Base-by-base conservation (phyloP, 2,888 invertebrate species). In the Oligia fasciuncula region DNA sequence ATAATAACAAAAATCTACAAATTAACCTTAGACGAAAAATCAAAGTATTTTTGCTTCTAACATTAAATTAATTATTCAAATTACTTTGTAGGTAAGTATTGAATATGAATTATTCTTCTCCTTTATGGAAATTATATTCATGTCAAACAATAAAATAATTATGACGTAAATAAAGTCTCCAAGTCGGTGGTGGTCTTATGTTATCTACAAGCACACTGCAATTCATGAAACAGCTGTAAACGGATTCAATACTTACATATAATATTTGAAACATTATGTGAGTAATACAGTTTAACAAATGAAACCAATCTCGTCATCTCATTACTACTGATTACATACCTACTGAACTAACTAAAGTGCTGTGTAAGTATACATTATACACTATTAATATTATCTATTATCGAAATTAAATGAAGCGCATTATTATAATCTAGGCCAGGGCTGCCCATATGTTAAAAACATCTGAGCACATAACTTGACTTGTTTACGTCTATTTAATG, bases 371-470 rank as follows among this genome's bases (percentile, higher is more conserved):
- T 87, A 86, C 81, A 83, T 79, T 82, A 85, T 87, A 86, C 78
- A 83, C 79, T 69, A 87, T 74, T 68, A 76, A 79, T 80, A 60
- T 75, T n/a, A 35, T 17, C 13, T 60, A 51, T 4, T 65, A 81
- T 62, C 73, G 68, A 83, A 86, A 75, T 86, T 86, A 71, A 86
- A 88, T 85, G 70, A 76, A 79, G 51, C 77, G 67, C 81, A 85
- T 87, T 87, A 85, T 85, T 85, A 43, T 85, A 79, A 92, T 90
- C 80, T 90, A 86, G 92, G 92, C 90, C 92, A 92, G 76, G 92
- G 91, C 69, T 88, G 76, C 63, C 80, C 77, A 84, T 77, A 43
- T 40, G 74, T 76, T 68, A 71, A 81, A 88, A 88, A 87, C 85
- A 87, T 85, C 80, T 89, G 85, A 88, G 85, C 82, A 87, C 84